Evolutionary conservation across 2,888 invertebrate species (phyloP).

Genomic region (Harmothoe impar): DNA sequence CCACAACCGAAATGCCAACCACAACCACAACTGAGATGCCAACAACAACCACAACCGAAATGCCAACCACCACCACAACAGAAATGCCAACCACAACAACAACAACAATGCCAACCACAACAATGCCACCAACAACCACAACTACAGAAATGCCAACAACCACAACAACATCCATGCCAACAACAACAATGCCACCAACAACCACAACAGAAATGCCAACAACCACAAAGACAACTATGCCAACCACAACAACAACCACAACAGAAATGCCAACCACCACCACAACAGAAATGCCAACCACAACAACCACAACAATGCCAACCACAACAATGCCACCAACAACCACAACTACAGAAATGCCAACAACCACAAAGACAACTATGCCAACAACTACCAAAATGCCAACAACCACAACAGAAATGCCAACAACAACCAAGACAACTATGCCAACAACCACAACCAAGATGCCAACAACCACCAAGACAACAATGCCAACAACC

Average conservation of each 20-base stretch:
- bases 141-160: constrained; percentile 24
- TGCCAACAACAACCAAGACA: background rate
- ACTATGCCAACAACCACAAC: background rate
- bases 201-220: background rate
- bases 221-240: background rate
- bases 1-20: background rate
- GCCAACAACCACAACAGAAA: background rate
- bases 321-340: background rate
- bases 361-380: background rate
- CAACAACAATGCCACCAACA: constrained; percentile 1
- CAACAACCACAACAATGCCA: background rate
- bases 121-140: background rate
- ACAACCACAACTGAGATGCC: background rate
- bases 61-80: constrained; percentile 8
- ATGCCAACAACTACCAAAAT: background rate
- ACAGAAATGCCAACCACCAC: background rate
- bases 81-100: background rate
- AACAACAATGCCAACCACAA: background rate
- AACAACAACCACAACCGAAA: background rate
- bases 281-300: background rate
- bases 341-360: background rate
- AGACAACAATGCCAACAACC: background rate
- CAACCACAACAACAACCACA: constrained; percentile 15
- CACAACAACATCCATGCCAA: background rate
- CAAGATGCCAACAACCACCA: background rate